Conservation (phyloP, 2,113 vertebrate species). For the Fulmarus glacialis region DNA sequence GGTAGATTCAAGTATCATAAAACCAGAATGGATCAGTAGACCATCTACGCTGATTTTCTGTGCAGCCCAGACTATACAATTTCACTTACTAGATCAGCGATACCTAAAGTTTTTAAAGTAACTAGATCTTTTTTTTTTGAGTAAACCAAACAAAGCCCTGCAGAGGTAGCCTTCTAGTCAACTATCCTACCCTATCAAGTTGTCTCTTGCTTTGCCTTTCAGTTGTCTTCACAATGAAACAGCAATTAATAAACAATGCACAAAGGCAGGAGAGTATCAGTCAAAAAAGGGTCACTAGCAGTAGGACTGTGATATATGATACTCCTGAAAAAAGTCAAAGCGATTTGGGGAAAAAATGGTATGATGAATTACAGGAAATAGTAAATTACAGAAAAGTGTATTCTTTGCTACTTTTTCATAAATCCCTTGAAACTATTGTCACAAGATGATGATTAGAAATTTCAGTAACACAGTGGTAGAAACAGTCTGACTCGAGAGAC, state of each 20-base stretch:
- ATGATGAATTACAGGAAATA: conserved; percentile 84
- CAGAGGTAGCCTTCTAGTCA: not conserved
- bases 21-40: not conserved
- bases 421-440: conserved; percentile 74
- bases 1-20: not conserved
- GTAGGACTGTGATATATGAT: conserved; percentile 71
- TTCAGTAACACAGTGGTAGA: conserved; percentile 58
- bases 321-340: conserved; percentile 69
- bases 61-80: not conserved
- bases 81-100: not conserved
- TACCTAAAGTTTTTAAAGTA: not conserved
- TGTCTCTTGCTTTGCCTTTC: not conserved
- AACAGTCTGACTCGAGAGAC: not conserved
- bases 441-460: conserved; percentile 68
- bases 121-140: not conserved
- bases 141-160: not conserved
- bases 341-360: conserved; percentile 54
- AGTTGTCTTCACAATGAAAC: not conserved
- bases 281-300: conserved; percentile 42
- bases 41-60: not conserved
- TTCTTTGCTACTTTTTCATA: conserved; percentile 73
- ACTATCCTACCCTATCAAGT: not conserved
- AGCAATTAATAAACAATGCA: not conserved
- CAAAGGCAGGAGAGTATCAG: not conserved
- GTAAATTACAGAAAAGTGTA: conserved; percentile 65